phyloP scores from a whole-genome alignment of 2,113 vertebrate species.

The Caranx ignobilis region DNA sequence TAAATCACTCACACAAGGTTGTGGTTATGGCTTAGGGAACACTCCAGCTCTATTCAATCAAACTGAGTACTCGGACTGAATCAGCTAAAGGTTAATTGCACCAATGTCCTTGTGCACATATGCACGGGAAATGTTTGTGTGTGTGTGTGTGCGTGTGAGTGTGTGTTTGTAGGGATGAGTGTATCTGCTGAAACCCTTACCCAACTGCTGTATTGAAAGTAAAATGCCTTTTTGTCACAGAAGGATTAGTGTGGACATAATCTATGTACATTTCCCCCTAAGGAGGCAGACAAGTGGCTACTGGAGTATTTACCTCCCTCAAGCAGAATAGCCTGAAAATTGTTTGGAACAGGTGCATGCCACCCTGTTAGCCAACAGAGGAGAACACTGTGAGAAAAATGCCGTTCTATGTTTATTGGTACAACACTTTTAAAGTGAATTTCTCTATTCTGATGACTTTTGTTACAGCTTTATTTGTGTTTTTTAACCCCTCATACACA shows the following conservation, averaged over 20 bases:
- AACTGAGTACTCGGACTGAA: conserved; percentile 71
- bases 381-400: conserved; percentile 14
- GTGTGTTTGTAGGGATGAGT: conserved; percentile 60
- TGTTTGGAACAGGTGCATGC: conserved; percentile 77
- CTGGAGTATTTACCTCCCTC: conserved; percentile 73
- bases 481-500: not conserved
- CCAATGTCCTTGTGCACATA: conserved; percentile 77
- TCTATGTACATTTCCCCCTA: conserved; percentile 78
- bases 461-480: not conserved
- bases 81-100: conserved; percentile 83
- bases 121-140: conserved; percentile 57
- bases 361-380: conserved; percentile 43
- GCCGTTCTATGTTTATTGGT: not conserved
- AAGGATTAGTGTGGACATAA: conserved; percentile 80
- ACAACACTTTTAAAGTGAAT: not conserved
- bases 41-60: conserved; percentile 79
- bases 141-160: conserved; percentile 33
- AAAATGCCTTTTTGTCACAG: conserved; percentile 77
- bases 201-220: conserved; percentile 66
- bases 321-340: conserved; percentile 51
- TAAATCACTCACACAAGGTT: conserved; percentile 65
- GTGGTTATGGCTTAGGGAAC: conserved; percentile 76
- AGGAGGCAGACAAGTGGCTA: conserved; percentile 78
- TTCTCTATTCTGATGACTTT: not conserved
- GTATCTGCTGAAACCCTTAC: conserved; percentile 72